Conservation (phyloP, 2,888 invertebrate species). For the Apamea sordens region DNA sequence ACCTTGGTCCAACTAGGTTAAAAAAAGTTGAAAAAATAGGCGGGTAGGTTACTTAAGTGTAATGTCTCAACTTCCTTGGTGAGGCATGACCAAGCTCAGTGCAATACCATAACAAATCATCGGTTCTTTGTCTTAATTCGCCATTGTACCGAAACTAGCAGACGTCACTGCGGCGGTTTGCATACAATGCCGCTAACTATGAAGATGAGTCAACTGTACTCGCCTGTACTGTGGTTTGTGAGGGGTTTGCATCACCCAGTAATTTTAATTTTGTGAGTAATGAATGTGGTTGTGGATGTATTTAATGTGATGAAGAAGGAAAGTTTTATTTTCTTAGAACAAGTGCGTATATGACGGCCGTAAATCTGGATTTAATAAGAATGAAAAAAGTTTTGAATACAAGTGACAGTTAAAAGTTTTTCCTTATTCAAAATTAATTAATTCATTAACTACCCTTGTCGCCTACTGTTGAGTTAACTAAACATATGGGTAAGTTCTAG, state of each 20-base stretch:
- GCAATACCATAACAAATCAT: slow-evolving; percentile 69
- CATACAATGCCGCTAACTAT: slow-evolving; percentile 72
- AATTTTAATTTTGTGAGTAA: slow-evolving; percentile 53
- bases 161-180: slow-evolving; percentile 67
- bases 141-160: slow-evolving; percentile 73
- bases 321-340: slow-evolving; percentile 10
- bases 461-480: background rate
- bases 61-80: slow-evolving; percentile 58
- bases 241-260: slow-evolving; percentile 42
- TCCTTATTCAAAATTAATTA: background rate
- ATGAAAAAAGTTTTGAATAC: background rate
- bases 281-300: slow-evolving; percentile 16
- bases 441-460: background rate
- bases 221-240: slow-evolving; percentile 35
- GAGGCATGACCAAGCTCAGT: slow-evolving; percentile 64
- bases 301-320: slow-evolving; percentile 17
- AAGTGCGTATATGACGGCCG: background rate
- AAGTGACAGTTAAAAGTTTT: background rate
- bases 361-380: background rate
- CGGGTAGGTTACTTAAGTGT: slow-evolving; percentile 46
- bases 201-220: slow-evolving; percentile 51
- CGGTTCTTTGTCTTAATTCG: slow-evolving; percentile 71
- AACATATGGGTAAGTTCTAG: slow-evolving; percentile 8
- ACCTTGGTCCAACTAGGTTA: slow-evolving; percentile 7
- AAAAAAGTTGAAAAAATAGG: slow-evolving; percentile 18